Evolutionary conservation across 2,797 vertebrate genomes (phyloP).

Genomic region (Pangasius djambal): DNA sequence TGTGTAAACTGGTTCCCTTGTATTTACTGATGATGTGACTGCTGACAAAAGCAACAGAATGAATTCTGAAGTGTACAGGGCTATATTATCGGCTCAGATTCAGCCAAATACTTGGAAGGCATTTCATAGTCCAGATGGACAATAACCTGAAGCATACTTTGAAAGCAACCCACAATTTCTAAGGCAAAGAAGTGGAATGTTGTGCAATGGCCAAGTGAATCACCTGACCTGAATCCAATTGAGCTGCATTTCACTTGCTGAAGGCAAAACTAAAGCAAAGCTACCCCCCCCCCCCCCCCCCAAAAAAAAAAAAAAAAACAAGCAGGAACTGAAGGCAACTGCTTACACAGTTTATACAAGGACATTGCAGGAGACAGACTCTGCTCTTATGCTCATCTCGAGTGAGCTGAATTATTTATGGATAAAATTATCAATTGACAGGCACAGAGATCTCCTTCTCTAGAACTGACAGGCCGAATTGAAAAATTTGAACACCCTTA

Average conservation of each 20-base stretch:
- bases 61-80: neutral
- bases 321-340: neutral
- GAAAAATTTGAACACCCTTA: neutral
- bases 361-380: neutral
- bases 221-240: neutral
- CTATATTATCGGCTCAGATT: neutral
- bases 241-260: neutral
- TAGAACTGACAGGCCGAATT: neutral
- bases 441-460: neutral
- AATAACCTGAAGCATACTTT: neutral
- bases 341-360: neutral
- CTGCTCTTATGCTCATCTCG: neutral
- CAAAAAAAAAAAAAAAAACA: too few species aligned
- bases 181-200: neutral
- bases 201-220: neutral
- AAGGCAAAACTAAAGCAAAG: neutral
- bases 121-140: neutral
- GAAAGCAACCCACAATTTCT: neutral
- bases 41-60: neutral
- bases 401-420: neutral
- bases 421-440: neutral
- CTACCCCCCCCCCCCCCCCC: fast-evolving
- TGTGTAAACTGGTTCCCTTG: neutral
- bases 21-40: neutral
- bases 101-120: neutral